These are phyloP conservation scores for Channa argus DNA, from an alignment of 2,113 vertebrate genomes.

Conservation along the genomic window DNA sequence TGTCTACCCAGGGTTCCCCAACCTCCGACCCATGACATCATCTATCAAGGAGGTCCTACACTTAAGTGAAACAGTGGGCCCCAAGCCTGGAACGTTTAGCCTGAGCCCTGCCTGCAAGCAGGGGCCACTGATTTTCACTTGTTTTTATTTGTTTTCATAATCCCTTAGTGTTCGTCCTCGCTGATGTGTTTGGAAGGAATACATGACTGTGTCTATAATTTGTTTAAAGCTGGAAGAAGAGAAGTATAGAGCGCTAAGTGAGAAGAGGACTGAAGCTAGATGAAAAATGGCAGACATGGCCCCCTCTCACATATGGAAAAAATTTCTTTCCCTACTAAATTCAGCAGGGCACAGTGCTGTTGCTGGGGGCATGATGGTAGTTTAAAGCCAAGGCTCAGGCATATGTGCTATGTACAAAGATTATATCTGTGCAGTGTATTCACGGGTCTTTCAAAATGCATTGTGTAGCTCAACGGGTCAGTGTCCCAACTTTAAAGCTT, in stretches of 20 bases:
- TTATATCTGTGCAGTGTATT: slow-evolving; percentile 1
- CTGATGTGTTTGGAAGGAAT: slow-evolving; percentile 80
- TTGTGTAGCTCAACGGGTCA: not conserved
- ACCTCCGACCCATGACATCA: slow-evolving; percentile 92
- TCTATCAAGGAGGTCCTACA: slow-evolving; percentile 92
- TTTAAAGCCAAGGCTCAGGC: slow-evolving; percentile 25
- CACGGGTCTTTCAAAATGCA: not conserved
- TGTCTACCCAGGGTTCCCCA: slow-evolving; percentile 90
- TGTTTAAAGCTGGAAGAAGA: slow-evolving; percentile 75
- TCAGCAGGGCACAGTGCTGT: slow-evolving; percentile 52
- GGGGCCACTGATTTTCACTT: slow-evolving; percentile 80
- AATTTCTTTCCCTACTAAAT: slow-evolving; percentile 67
- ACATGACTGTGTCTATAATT: slow-evolving; percentile 82
- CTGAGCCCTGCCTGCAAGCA: slow-evolving; percentile 70
- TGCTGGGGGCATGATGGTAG: slow-evolving; percentile 28
- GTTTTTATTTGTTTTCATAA: slow-evolving; percentile 86
- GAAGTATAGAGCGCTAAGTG: slow-evolving; percentile 74
- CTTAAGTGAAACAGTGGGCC: slow-evolving; percentile 83
- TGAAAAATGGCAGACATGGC: slow-evolving; percentile 57
- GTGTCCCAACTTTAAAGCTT: not conserved
- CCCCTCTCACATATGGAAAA: slow-evolving; percentile 81
- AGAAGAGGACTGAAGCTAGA: slow-evolving; percentile 75
- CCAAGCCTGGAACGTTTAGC: slow-evolving; percentile 81
- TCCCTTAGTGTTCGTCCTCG: slow-evolving; percentile 70
- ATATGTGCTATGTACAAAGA: not conserved